Base-by-base conservation (phyloP, 2,797 vertebrate genomes). In the Pseudomugil tenellus region DNA sequence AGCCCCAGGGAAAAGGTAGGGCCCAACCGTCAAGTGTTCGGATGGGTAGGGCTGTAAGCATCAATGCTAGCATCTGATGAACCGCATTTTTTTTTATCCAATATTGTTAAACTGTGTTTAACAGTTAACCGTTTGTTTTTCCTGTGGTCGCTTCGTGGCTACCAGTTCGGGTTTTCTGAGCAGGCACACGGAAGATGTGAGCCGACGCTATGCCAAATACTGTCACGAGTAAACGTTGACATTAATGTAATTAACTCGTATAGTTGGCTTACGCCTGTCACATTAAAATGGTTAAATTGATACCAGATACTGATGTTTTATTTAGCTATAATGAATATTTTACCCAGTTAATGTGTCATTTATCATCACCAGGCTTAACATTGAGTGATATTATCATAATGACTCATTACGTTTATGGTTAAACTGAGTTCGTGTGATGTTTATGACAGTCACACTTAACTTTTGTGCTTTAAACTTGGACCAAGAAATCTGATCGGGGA, bases 1-100 rank as follows among this genome's bases (percentile, higher is more conserved):
- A 87, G 80, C 72, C 78, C 83, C 67, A 66, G 84, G 74, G 92
- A 92, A 69, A 93, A 92, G 93, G 93, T 94, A 75, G 93, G 92
- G 92, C 91, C 91, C 80, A 48, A n/a, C 70, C 65, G 79, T 68
- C 65, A 69, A 56, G 48, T 7, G 61, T 52, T 61, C n/a, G 5
- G 13, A 26, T 3, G 29, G 37, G 51, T 28, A 32, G 28, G 23
- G n/a, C 16, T 37, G 35, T 0, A 14, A 56, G 28, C 37, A 17
- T 19, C 28, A 11, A 29, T 1, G 29, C 32, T 35, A 13, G 14
- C 14, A 17, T 32, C 29, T 11, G 2, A 16, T 17, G 8, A 29
- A 12, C 13, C 21, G 17, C 26, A 29, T 28, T 28, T 64, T 28
- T 28, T 64, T 67, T 67, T 5, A 61, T 43, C 53, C 2, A 39